Evolutionary conservation across 2,113 vertebrate genomes (phyloP), one percentile per base, ranked within the genome.

Genomic region (Zosterops borbonicus): DNA sequence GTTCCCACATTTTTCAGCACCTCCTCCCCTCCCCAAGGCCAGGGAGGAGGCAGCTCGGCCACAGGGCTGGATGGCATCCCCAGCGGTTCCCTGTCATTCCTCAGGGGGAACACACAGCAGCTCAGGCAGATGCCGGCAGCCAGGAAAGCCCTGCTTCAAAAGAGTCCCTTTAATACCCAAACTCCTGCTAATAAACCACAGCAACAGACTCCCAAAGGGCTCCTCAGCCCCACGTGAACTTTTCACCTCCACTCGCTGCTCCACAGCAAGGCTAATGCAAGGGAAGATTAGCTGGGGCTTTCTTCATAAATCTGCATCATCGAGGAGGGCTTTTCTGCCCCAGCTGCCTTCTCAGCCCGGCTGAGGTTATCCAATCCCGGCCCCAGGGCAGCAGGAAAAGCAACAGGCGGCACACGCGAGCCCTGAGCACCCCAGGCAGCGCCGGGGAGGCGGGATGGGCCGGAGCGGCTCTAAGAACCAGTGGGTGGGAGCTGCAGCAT

Each of bases 371-470:
- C 73, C 67, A 42, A 79, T 50, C 59, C 31, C 20, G 0, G 14
- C 3, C 28, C 17, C 8, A 25, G 59, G 39, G 31, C 82, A 56
- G 12, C 16, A 76, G 44, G 33, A 44, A 55, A 35, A 73, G 58
- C 89, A 35, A 73, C 33, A 74, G 41, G 64, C 55, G 71, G 27
- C 6, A 1, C 10, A n/a, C 8, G 3, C 1, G 11, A 82, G 16
- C 65, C 39, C 47, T 6, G 42, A 83, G 16, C 25, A 23, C 11
- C n/a, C 23, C 49, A 4, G 53, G 84, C 65, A 80, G 71, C 8
- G 2, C 5, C 1, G 6, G 16, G 47, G n/a, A 62, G 35, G 39
- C 21, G 5, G 2, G 25, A n/a, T 6, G 46, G 46, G 35, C 46
- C 14, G 1, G 28, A 41, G 53, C 2, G 29, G 33, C 47, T 83